Percentiles rank a stretch among this genome's conserved stretches.
phyloP scores from a whole-genome alignment of 2,113 vertebrate genomes.

The Leptobrachium ailaonicum region DNA sequence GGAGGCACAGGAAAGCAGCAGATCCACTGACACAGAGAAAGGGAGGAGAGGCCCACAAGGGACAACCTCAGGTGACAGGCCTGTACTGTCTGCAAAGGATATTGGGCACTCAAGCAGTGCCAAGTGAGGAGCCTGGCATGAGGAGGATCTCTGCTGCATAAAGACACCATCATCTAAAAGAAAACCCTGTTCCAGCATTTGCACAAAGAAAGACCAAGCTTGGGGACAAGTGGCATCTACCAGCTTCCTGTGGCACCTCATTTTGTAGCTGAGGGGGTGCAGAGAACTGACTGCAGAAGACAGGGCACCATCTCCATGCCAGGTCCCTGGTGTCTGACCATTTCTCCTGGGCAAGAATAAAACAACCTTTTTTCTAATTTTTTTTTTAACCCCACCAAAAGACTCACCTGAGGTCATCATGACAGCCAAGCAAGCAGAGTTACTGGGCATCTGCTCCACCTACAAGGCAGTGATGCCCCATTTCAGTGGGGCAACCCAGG shows the following conservation, averaged over 20 bases:
- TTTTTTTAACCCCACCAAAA: too few species aligned
- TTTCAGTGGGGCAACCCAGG: conserved; percentile 75
- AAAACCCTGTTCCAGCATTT: too few species aligned
- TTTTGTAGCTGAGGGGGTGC: not conserved
- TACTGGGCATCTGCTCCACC: conserved; percentile 72
- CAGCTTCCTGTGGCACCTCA: not conserved
- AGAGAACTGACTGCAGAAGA: not conserved
- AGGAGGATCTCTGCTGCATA: too few species aligned
- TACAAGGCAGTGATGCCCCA: conserved; percentile 79
- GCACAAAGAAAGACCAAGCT: not conserved
- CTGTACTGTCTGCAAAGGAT: too few species aligned
- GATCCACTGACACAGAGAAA: not conserved
- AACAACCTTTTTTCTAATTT: too few species aligned
- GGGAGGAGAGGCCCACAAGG: too few species aligned
- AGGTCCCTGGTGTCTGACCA: not conserved
- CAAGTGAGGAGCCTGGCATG: too few species aligned
- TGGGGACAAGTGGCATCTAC: not conserved
- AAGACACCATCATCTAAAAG: too few species aligned
- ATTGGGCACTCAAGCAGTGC: too few species aligned
- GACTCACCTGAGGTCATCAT: conserved; percentile 54
- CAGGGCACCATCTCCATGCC: not conserved
- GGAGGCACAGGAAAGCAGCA: not conserved
- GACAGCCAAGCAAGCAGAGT: conserved; percentile 79
- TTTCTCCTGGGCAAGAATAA: too few species aligned
- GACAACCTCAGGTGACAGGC: too few species aligned